These are phyloP conservation scores for Neoascia interrupta DNA, from an alignment of 2,888 invertebrate genomes.

Conservation along the genomic window DNA sequence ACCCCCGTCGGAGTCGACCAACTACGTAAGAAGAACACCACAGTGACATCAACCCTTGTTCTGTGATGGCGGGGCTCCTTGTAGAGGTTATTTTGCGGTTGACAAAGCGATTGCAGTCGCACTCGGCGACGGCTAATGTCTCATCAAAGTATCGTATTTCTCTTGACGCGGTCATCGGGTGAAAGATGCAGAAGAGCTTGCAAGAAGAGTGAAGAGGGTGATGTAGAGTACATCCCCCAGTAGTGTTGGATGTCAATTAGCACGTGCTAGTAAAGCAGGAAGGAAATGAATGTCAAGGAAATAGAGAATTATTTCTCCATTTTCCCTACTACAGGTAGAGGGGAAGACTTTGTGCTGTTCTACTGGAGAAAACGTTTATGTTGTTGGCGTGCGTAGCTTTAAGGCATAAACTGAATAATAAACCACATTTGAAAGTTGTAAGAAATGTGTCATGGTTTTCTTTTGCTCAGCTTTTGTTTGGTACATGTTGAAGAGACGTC, in stretches of 20 bases:
- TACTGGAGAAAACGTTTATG: no score
- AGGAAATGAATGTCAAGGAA: not conserved
- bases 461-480: no score
- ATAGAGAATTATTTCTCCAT: constrained; percentile 4
- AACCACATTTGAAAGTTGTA: no score
- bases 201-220: not conserved
- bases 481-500: no score
- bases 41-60: constrained; percentile 3
- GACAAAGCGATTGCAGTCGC: constrained; percentile 28
- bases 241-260: constrained; percentile 36
- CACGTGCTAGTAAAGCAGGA: constrained; percentile 4
- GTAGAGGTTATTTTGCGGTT: constrained; percentile 53
- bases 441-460: no score
- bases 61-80: constrained; percentile 8
- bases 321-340: no score
- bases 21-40: constrained; percentile 3
- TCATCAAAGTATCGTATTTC: constrained; percentile 63
- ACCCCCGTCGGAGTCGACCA: constrained; percentile 29
- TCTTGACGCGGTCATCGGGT: not conserved
- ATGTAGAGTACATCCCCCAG: not conserved
- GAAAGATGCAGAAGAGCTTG: constrained; percentile 1
- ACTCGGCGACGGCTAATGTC: constrained; percentile 17
- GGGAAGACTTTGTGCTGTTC: no score
- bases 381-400: no score
- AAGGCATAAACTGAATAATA: no score